Evolutionary conservation across 2,797 vertebrate genomes (phyloP).

Genomic region (Clarias pachynema): DNA sequence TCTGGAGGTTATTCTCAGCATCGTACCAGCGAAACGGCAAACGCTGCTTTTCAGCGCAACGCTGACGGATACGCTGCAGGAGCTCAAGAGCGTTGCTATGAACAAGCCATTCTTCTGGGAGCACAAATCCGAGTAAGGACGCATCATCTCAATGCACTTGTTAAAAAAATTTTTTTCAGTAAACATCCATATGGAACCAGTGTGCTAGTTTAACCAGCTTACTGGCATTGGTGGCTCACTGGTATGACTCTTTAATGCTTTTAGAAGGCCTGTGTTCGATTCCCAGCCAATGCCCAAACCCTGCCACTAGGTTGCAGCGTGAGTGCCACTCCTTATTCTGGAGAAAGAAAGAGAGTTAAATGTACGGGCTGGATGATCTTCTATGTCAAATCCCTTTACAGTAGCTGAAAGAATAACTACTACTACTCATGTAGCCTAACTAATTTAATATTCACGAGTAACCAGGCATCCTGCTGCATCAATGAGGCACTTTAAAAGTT

Average conservation of each 20-base stretch:
- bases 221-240: too few relatives aligned
- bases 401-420: too few relatives aligned
- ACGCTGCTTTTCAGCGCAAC: slow-evolving; percentile 96
- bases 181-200: not conserved
- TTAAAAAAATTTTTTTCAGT: not conserved
- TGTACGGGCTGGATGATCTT: too few relatives aligned
- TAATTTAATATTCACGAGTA: not conserved
- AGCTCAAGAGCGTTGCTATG: slow-evolving; percentile 85
- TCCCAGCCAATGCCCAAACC: too few relatives aligned
- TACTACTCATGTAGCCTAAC: not conserved
- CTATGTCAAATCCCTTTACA: too few relatives aligned
- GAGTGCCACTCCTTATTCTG: too few relatives aligned
- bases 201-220: too few relatives aligned
- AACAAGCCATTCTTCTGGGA: slow-evolving; percentile 96
- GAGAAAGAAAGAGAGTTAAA: too few relatives aligned
- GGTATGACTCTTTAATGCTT: too few relatives aligned
- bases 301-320: too few relatives aligned
- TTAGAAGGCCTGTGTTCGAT: too few relatives aligned
- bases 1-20: slow-evolving; percentile 85
- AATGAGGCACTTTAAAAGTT: not conserved
- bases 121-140: slow-evolving; percentile 82
- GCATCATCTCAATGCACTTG: not conserved
- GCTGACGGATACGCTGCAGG: slow-evolving; percentile 84
- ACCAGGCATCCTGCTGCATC: not conserved
- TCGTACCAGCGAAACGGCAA: slow-evolving; percentile 80